phyloP scores from a whole-genome alignment of 1,140 invertebrate genomes.

The Zelostemma sp. region DNA sequence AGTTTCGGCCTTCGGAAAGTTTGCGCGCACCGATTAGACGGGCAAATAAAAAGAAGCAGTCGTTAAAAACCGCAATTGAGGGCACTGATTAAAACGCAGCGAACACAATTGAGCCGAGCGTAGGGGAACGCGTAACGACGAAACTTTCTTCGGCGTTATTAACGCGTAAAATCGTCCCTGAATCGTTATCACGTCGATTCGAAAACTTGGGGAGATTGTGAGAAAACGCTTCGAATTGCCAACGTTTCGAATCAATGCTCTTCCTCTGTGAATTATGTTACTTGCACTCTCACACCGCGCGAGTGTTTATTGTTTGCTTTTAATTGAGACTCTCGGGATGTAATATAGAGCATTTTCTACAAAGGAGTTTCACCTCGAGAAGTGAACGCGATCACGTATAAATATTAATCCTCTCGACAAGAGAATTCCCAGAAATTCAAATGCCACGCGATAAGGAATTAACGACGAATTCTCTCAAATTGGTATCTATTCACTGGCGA shows the following conservation, averaged over 20 bases:
- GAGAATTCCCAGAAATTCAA: no score
- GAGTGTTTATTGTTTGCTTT: conserved; percentile 55
- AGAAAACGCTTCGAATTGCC: conserved; percentile 13
- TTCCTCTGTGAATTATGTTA: conserved; percentile 59
- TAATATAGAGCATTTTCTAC: conserved; percentile 49
- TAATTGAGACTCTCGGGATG: conserved; percentile 48
- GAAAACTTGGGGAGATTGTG: conserved; percentile 11
- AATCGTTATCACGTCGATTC: background rate
- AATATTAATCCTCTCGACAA: conserved; percentile 3
- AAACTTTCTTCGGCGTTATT: conserved; percentile 30
- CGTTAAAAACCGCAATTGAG: conserved; percentile 5
- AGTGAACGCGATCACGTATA: conserved; percentile 21
- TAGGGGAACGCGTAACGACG: conserved; percentile 17
- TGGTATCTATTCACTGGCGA: no score
- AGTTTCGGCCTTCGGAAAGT: background rate
- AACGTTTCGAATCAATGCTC: conserved; percentile 11
- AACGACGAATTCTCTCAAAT: no score
- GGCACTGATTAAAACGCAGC: conserved; percentile 24
- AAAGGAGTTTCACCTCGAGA: conserved; percentile 33
- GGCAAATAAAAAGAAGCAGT: background rate
- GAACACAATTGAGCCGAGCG: conserved; percentile 31
- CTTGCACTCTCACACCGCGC: conserved; percentile 58
- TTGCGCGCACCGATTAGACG: no score
- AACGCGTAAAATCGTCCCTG: conserved; percentile 14
- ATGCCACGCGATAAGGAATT: conserved; percentile 15